These are phyloP conservation scores for Origma solitaria DNA, from an alignment of 2,113 vertebrate species.

Conservation along the genomic window DNA sequence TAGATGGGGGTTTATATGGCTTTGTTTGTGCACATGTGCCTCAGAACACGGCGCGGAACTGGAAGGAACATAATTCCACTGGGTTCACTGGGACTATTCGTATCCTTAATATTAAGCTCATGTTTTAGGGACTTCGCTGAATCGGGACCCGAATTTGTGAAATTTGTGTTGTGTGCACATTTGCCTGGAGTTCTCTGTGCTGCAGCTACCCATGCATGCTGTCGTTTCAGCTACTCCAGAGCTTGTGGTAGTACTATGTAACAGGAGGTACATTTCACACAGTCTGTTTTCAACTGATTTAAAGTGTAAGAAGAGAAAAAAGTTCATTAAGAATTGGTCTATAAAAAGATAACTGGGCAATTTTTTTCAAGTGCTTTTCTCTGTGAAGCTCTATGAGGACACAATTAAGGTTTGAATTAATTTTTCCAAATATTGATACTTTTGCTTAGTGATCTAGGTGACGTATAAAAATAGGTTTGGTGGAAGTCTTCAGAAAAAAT, in stretches of 20 bases:
- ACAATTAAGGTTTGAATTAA: neutral
- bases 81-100: constrained; percentile 8
- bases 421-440: neutral
- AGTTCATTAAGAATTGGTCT: neutral
- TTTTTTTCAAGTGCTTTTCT: neutral
- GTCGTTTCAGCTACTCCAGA: neutral
- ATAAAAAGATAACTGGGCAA: neutral
- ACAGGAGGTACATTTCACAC: neutral
- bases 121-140: neutral
- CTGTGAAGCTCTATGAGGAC: neutral
- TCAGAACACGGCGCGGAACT: neutral
- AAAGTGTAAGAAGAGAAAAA: neutral
- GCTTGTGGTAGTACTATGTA: neutral
- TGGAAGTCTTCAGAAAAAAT: neutral
- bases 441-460: neutral
- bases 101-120: neutral
- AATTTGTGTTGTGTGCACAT: neutral
- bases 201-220: neutral
- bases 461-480: neutral
- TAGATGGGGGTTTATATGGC: neutral
- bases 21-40: constrained; percentile 29
- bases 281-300: neutral
- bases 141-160: neutral
- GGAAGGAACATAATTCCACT: neutral
- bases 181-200: neutral